Evolutionary conservation across 2,888 invertebrate species (phyloP).

Genomic region (Zelleria hepariella): DNA sequence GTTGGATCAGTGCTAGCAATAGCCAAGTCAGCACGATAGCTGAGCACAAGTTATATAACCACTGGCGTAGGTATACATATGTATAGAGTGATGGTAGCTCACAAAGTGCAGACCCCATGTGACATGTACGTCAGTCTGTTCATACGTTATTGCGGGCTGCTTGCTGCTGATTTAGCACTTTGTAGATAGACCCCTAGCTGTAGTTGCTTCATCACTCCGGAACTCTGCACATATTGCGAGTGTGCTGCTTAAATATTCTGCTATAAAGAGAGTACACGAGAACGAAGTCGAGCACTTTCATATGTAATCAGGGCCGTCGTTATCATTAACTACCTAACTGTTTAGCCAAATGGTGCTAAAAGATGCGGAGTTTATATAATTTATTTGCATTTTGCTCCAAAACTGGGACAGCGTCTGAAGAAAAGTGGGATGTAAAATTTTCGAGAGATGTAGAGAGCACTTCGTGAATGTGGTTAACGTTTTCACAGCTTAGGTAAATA

Average conservation of each 20-base stretch:
- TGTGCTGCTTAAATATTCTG: no score
- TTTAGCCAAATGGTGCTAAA: slow-evolving; percentile 7
- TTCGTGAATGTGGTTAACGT: not conserved
- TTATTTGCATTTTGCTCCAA: slow-evolving; percentile 37
- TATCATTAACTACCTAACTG: not conserved
- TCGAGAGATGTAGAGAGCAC: slow-evolving; percentile 22
- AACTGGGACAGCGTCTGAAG: slow-evolving; percentile 35
- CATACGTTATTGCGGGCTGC: not conserved
- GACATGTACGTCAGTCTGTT: not conserved
- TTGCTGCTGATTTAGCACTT: not conserved
- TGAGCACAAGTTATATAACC: no score
- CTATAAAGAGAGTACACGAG: not conserved
- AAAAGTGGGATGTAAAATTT: slow-evolving; percentile 23
- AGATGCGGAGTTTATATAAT: slow-evolving; percentile 37
- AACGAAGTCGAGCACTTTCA: not conserved
- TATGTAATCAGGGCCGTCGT: not conserved
- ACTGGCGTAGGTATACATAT: no score
- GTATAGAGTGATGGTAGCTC: not conserved
- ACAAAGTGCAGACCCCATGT: not conserved
- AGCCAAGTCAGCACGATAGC: no score
- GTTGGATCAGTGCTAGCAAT: not conserved
- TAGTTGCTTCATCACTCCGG: not conserved
- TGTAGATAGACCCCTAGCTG: not conserved
- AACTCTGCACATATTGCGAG: not conserved
- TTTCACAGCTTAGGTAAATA: not conserved